Percentiles rank a stretch among this genome's conserved stretches.
phyloP scores from a whole-genome alignment of 2,797 vertebrate species.

The Sorex maritimensis region DNA sequence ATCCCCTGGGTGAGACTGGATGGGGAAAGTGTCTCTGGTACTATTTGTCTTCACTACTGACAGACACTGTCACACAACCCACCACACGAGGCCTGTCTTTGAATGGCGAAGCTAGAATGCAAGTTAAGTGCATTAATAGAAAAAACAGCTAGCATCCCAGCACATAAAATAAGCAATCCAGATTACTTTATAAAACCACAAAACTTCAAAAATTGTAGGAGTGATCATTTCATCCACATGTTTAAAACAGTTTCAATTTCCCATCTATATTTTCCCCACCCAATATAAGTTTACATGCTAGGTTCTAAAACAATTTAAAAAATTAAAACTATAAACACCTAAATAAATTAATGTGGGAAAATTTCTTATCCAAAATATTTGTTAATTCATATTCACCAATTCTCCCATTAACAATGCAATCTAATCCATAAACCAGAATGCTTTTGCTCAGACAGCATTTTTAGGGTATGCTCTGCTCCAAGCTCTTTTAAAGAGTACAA shows the following conservation, averaged over 20 bases:
- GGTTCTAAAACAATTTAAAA: conserved; percentile 86
- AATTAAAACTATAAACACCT: conserved; percentile 78
- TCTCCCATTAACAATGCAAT: conserved; percentile 77
- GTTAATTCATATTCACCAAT: conserved; percentile 88
- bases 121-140: conserved; percentile 95
- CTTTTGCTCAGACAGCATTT: conserved; percentile 76
- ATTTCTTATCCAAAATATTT: conserved; percentile 81
- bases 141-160: conserved; percentile 94
- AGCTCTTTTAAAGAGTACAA: conserved; percentile 38
- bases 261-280: conserved; percentile 82
- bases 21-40: conserved; percentile 95
- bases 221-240: conserved; percentile 90
- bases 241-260: conserved; percentile 89
- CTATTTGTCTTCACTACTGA: conserved; percentile 96
- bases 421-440: conserved; percentile 89
- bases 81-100: conserved; percentile 94
- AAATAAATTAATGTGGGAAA: conserved; percentile 78
- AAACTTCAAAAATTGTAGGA: conserved; percentile 87
- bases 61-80: conserved; percentile 95
- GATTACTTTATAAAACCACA: conserved; percentile 87
- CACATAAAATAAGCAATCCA: conserved; percentile 93
- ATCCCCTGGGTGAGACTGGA: conserved; percentile 95
- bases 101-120: conserved; percentile 95
- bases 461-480: conserved; percentile 17
- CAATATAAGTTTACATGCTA: conserved; percentile 87